These are phyloP conservation scores for Phortica okadai DNA, from an alignment of 2,888 invertebrate species.

Conservation along the genomic window DNA sequence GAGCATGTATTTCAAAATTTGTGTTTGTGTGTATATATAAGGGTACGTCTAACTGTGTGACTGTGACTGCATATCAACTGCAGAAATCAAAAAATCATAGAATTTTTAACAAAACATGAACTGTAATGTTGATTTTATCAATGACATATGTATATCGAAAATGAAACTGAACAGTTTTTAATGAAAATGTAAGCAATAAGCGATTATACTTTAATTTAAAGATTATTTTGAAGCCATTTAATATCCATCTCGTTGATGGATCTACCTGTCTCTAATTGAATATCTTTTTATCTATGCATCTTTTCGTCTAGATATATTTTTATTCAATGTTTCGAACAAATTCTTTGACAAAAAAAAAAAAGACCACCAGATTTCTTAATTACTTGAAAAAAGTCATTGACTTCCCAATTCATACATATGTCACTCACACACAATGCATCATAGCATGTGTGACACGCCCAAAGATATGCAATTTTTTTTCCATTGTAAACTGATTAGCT, in stretches of 20 bases:
- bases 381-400: too few relatives aligned
- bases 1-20: neutral
- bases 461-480: neutral
- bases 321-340: too few relatives aligned
- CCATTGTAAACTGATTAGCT: constrained; percentile 7
- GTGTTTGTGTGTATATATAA: neutral
- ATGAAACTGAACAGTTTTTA: neutral
- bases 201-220: too few relatives aligned
- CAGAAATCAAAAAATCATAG: neutral
- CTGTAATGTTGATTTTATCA: neutral
- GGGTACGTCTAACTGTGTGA: neutral
- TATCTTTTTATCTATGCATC: too few relatives aligned
- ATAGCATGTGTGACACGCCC: neutral
- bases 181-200: too few relatives aligned
- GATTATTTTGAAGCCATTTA: too few relatives aligned
- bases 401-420: neutral
- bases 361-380: too few relatives aligned
- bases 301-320: too few relatives aligned
- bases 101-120: neutral
- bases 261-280: too few relatives aligned
- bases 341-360: too few relatives aligned
- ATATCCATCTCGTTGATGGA: too few relatives aligned
- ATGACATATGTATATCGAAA: neutral
- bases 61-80: neutral
- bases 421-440: neutral